Evolutionary conservation across 2,888 invertebrate species (phyloP).

Genomic region (Cataglyphis cursor): DNA sequence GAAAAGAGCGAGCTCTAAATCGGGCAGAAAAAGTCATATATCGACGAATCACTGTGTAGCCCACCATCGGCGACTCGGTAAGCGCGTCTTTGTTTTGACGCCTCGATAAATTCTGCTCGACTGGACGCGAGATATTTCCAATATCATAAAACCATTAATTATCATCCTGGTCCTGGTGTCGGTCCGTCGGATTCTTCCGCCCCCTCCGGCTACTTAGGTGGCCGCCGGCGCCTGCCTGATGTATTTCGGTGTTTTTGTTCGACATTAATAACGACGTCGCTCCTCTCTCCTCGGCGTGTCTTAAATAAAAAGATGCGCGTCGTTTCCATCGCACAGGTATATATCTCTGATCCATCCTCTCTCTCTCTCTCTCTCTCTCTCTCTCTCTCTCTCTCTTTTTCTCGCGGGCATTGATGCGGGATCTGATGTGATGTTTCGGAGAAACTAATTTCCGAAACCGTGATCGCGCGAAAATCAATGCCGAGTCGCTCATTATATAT

Average conservation of each 20-base stretch:
- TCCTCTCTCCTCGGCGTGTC: slow-evolving; percentile 58
- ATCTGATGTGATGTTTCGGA: slow-evolving; percentile 38
- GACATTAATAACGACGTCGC: slow-evolving; percentile 82
- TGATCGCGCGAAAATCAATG: slow-evolving; percentile 47
- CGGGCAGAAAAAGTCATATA: slow-evolving; percentile 54
- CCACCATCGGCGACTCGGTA: slow-evolving; percentile 36
- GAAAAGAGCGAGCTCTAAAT: slow-evolving; percentile 26
- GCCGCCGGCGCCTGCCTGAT: slow-evolving; percentile 81
- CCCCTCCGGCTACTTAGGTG: slow-evolving; percentile 81
- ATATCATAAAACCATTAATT: slow-evolving; percentile 85
- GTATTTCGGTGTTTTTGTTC: slow-evolving; percentile 82
- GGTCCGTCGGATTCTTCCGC: slow-evolving; percentile 72
- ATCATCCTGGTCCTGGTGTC: slow-evolving; percentile 77
- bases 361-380: not conserved
- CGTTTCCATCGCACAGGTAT: slow-evolving; percentile 48
- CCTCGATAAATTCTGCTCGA: slow-evolving; percentile 72
- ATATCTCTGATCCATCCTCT: not conserved
- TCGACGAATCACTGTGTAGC: slow-evolving; percentile 54
- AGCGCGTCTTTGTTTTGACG: slow-evolving; percentile 70
- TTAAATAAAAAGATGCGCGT: slow-evolving; percentile 33
- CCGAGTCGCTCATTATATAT: slow-evolving; percentile 39
- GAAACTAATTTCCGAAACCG: slow-evolving; percentile 32
- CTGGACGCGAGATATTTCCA: slow-evolving; percentile 80
- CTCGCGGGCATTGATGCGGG: not conserved
- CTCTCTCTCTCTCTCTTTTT: not conserved